These are phyloP conservation scores for Ypsolopha scabrella DNA, from an alignment of 2,888 invertebrate genomes.

Conservation along the genomic window DNA sequence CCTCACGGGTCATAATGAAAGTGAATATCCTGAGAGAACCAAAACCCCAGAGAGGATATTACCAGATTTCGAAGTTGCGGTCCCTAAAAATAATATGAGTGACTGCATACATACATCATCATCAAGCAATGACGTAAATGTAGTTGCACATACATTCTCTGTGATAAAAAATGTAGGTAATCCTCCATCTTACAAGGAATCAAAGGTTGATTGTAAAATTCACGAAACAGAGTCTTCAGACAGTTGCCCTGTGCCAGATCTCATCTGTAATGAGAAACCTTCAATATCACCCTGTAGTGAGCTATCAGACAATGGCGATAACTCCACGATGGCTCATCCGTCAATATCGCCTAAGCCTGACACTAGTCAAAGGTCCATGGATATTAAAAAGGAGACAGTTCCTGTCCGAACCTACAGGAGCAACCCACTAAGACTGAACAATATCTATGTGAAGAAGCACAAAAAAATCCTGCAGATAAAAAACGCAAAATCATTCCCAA, in stretches of 20 bases:
- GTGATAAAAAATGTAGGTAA: constrained; percentile 59
- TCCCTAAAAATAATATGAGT: constrained; percentile 30
- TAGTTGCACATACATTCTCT: constrained; percentile 46
- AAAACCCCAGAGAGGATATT: constrained; percentile 48
- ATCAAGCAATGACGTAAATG: constrained; percentile 27
- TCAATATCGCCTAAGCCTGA: constrained; percentile 33
- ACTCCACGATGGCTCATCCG: constrained; percentile 40
- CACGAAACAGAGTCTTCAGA: constrained; percentile 49
- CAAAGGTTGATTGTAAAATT: constrained; percentile 38
- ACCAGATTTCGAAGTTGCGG: constrained; percentile 56
- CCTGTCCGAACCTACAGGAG: constrained; percentile 21
- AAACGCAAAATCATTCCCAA: constrained; percentile 31
- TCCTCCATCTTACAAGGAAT: constrained; percentile 39
- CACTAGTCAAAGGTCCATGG: constrained; percentile 17
- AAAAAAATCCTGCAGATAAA: constrained; percentile 60
- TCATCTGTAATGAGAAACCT: constrained; percentile 64
- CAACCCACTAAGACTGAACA: constrained; percentile 45
- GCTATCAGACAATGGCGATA: constrained; percentile 56
- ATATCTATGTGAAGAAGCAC: constrained; percentile 54
- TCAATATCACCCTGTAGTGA: constrained; percentile 65
- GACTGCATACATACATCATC: constrained; percentile 33
- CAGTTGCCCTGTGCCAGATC: constrained; percentile 57
- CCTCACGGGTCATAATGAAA: constrained; percentile 45
- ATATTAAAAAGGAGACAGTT: constrained; percentile 11
- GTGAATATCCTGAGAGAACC: constrained; percentile 32